Percentiles rank a stretch among this genome's conserved stretches.
These are phyloP conservation scores for Australoheros scitulus DNA, from an alignment of 2,113 vertebrate genomes.

Conservation along the genomic window DNA sequence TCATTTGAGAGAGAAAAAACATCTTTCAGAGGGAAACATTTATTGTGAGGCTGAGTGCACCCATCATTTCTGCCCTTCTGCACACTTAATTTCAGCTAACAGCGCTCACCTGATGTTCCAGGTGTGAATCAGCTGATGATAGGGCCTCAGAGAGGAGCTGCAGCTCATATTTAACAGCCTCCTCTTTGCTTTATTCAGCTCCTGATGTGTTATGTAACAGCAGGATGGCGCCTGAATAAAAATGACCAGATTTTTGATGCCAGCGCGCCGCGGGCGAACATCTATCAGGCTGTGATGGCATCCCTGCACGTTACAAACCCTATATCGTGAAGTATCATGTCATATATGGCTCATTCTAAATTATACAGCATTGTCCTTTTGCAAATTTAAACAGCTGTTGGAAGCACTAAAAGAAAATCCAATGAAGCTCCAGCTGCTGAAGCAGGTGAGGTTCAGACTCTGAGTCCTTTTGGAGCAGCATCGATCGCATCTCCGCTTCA, in stretches of 20 bases:
- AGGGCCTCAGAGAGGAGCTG: neutral
- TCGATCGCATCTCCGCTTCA: neutral
- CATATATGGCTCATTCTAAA: slow-evolving; percentile 7
- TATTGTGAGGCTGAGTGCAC: neutral
- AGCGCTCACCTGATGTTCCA: neutral
- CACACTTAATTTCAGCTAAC: neutral
- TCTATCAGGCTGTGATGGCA: neutral
- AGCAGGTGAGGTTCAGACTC: neutral
- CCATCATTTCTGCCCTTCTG: neutral
- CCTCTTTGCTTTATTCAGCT: neutral
- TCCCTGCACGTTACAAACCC: neutral
- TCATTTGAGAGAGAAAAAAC: neutral
- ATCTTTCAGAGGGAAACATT: neutral
- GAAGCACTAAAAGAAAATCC: slow-evolving; percentile 37
- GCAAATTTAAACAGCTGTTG: slow-evolving; percentile 47
- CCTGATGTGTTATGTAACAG: slow-evolving; percentile 5
- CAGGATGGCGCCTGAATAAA: slow-evolving; percentile 7
- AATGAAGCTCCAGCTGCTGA: slow-evolving; percentile 3
- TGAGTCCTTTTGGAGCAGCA: neutral
- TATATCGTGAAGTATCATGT: neutral
- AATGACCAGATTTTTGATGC: slow-evolving; percentile 3
- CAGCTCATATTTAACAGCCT: neutral
- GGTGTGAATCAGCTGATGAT: neutral
- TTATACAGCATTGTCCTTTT: slow-evolving; percentile 50
- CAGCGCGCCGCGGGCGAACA: neutral